Evolutionary conservation across 2,797 vertebrate genomes (phyloP).

Genomic region (Paguma larvata): DNA sequence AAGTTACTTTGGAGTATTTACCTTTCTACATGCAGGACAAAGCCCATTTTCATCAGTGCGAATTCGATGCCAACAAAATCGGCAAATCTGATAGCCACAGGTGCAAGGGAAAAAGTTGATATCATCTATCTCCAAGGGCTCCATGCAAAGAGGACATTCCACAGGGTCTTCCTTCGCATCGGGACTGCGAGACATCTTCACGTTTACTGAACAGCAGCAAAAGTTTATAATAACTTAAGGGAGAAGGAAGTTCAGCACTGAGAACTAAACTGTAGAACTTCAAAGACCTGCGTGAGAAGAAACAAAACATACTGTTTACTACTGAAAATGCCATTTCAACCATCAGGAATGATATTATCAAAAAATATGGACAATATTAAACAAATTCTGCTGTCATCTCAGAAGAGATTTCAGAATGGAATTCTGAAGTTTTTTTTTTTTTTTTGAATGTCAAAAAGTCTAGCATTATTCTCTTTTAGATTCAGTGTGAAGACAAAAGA

Average conservation of each 20-base stretch:
- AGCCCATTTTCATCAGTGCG: conserved; percentile 99
- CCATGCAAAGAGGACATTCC: conserved; percentile 99
- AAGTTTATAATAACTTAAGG: conserved; percentile 92
- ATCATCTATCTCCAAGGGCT: conserved; percentile 99
- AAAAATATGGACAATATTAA: conserved; percentile 51
- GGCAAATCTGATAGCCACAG: conserved; percentile 99
- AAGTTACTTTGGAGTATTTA: conserved; percentile 85
- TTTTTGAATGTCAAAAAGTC: neutral
- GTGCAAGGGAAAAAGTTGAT: conserved; percentile 99
- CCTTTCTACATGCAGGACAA: conserved; percentile 99
- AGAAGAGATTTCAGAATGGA: conserved; percentile 40
- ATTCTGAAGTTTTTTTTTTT: neutral
- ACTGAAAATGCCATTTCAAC: conserved; percentile 21
- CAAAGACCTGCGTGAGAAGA: conserved; percentile 86
- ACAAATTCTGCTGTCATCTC: conserved; percentile 27
- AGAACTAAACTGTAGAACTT: conserved; percentile 85
- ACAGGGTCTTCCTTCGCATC: conserved; percentile 99
- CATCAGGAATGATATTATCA: conserved; percentile 17
- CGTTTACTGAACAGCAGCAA: conserved; percentile 89
- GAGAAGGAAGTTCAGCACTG: conserved; percentile 86
- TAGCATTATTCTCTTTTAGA: neutral
- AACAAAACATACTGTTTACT: conserved; percentile 67
- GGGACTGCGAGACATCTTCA: conserved; percentile 98
- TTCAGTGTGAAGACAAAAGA: conserved; percentile 38
- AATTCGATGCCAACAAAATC: conserved; percentile 99